Base-by-base conservation (phyloP, 2,113 vertebrate genomes). In the Forbesichthys papilliferus region DNA sequence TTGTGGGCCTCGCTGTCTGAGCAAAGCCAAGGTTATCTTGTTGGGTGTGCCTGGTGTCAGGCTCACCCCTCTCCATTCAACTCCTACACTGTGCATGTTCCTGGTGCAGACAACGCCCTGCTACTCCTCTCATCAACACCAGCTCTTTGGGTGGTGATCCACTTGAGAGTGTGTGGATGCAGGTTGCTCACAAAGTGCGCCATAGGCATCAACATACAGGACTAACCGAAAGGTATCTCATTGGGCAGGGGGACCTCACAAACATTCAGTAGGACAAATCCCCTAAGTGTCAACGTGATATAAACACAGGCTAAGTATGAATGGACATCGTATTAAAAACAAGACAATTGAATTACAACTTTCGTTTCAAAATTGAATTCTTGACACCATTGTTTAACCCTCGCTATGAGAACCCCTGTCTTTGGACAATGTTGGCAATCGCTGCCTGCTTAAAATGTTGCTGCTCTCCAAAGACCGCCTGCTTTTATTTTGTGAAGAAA, bases 41-140 rank as follows among this genome's bases (percentile, higher is more conserved):
- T 58, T 62, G 73, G 75, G 67, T 78, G 77, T 76, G 71, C 49
- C 69, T 71, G 42, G 78, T 89, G 87, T 90, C 87, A 89, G 80
- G 88, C 84, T 84, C 86, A 69, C 85, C 71, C 80, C 60, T 90
- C 85, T 73, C 73, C 71, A 47, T 78, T 79, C 64, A 62, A 74
- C 73, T 77, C 71, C 84, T 80, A 68, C 74, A 64, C 60, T 33
- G 42, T 64, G 36, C 79, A 68, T 73, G 62, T 78, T 84, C 73
- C 71, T 73, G 18, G 33, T 49, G 42, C 77, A 36, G 59, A 79
- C 58, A 82, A 75, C 85, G 74, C 73, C 62, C 20, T 16, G 27
- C 57, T 16, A n/a, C 53, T 66, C 60, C 69, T 53, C 14, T 71
- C 78, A 52, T 34, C 4, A 16, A 49, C 47, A 61, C 6, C 13